phyloP scores from a whole-genome alignment of 2,113 vertebrate genomes.

The Eolophus roseicapilla region DNA sequence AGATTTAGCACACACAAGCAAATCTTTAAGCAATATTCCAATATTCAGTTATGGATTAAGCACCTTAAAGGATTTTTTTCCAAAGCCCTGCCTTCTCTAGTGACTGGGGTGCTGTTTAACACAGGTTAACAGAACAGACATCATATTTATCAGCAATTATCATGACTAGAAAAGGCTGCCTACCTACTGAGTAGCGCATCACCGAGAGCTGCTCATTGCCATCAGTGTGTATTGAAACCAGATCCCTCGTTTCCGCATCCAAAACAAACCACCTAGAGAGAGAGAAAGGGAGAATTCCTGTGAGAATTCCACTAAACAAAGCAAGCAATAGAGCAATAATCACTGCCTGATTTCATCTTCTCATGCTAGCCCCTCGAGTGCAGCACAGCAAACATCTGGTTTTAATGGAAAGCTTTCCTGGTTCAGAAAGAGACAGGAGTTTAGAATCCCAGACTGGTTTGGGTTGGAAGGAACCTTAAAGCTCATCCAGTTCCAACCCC shows the following conservation, averaged over 20 bases:
- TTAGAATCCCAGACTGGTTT: neutral
- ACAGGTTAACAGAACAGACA: neutral
- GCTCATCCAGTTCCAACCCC: neutral
- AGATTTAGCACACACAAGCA: neutral
- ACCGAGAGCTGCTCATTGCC: slow-evolving; percentile 97
- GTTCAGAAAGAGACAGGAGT: neutral
- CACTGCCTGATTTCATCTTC: neutral
- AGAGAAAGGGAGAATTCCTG: slow-evolving; percentile 16
- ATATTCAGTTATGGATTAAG: neutral
- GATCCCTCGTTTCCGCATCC: slow-evolving; percentile 93
- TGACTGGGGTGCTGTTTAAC: neutral
- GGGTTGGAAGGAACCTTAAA: neutral
- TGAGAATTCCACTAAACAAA: neutral
- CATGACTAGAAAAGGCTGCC: slow-evolving; percentile 14
- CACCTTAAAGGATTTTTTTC: neutral
- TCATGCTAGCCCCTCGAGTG: neutral
- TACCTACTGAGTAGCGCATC: slow-evolving; percentile 94
- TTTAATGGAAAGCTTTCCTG: neutral
- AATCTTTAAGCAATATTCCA: neutral
- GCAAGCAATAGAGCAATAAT: neutral
- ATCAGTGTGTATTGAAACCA: slow-evolving; percentile 96
- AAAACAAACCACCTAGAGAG: slow-evolving; percentile 92
- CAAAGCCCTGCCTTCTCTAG: neutral
- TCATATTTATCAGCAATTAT: neutral
- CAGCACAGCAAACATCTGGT: neutral